phyloP scores from a whole-genome alignment of 2,113 vertebrate species.

The Hylia prasina region DNA sequence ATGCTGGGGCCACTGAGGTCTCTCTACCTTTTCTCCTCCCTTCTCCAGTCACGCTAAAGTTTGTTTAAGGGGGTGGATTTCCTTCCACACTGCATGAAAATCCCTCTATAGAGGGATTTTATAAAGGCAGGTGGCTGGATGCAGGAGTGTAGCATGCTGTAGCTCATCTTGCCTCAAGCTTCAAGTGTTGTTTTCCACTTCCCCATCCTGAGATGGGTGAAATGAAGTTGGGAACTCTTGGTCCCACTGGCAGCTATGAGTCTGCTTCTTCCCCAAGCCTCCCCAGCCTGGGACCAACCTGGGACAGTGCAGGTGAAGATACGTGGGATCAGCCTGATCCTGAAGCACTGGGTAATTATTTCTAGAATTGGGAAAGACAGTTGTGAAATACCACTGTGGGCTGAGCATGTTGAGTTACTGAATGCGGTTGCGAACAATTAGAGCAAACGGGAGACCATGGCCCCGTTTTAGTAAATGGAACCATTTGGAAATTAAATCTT shows the following conservation, averaged over 20 bases:
- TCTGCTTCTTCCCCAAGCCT: neutral
- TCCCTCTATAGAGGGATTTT: neutral
- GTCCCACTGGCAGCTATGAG: neutral
- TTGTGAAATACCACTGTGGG: neutral
- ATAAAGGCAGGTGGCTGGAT: neutral
- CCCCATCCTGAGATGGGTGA: neutral
- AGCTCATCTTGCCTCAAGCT: neutral
- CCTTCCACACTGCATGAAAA: neutral
- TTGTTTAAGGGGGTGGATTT: neutral
- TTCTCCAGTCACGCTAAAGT: neutral
- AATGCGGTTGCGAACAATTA: neutral
- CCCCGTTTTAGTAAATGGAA: neutral
- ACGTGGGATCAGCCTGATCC: rapidly evolving
- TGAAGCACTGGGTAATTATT: neutral
- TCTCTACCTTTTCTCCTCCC: neutral
- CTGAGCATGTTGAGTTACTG: neutral
- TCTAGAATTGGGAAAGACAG: neutral
- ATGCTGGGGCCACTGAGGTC: neutral
- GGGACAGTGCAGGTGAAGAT: neutral
- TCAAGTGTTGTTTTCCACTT: neutral
- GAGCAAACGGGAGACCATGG: neutral
- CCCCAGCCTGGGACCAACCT: neutral
- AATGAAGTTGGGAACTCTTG: neutral
- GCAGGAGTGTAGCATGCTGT: neutral
- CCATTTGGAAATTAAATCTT: conserved; percentile 33